Conservation (phyloP, 2,888 invertebrate species). For the Phengaris alcon region DNA sequence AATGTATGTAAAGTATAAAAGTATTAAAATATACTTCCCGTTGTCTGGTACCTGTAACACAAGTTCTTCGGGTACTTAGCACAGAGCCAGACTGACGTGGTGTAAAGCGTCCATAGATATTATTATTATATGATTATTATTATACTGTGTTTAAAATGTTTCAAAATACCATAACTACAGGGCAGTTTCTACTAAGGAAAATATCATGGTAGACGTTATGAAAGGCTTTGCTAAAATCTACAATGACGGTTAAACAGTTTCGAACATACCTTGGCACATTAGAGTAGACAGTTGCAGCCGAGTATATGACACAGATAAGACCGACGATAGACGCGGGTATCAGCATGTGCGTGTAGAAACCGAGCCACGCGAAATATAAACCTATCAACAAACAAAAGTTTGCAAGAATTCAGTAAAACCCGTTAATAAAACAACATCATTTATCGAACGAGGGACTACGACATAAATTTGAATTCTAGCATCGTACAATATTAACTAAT, state of each 20-base stretch:
- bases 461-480: too few relatives aligned
- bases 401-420: too few relatives aligned
- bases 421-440: too few relatives aligned
- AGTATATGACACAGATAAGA: constrained; percentile 88
- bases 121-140: too few relatives aligned
- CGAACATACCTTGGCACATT: constrained; percentile 83
- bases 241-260: background rate
- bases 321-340: constrained; percentile 91
- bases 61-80: too few relatives aligned
- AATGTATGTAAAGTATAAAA: too few relatives aligned
- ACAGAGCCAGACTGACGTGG: too few relatives aligned
- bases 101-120: too few relatives aligned
- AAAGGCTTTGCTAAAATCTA: background rate
- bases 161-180: background rate
- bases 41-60: too few relatives aligned
- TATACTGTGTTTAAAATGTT: background rate
- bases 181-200: background rate
- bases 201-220: background rate
- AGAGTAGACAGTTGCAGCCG: constrained; percentile 81
- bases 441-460: too few relatives aligned
- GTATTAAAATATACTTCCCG: too few relatives aligned
- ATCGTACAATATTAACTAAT: too few relatives aligned
- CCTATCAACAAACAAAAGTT: constrained; percentile 52
- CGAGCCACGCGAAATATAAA: constrained; percentile 94
- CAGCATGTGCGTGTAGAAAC: constrained; percentile 95